phyloP scores from a whole-genome alignment of 2,113 vertebrate species.

The Heteronetta atricapilla region DNA sequence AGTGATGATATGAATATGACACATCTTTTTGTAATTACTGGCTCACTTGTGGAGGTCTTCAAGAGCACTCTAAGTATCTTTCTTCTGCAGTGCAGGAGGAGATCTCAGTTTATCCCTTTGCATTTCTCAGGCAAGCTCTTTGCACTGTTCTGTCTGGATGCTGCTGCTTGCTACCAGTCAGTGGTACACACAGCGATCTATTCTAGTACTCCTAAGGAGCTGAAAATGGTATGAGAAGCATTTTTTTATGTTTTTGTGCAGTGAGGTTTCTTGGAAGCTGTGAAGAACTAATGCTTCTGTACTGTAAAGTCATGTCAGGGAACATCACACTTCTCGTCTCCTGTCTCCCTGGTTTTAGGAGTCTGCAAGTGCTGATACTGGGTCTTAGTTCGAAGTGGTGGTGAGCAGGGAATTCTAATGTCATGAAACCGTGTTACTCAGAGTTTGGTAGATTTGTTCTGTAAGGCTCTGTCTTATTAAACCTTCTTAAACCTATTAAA shows the following conservation, averaged over 20 bases:
- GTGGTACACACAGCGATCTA: not conserved
- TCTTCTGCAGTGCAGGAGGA: not conserved
- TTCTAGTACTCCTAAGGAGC: not conserved
- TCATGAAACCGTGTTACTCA: not conserved
- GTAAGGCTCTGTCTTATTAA: too few species aligned
- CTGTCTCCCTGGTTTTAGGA: not conserved
- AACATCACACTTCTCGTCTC: not conserved
- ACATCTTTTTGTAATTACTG: not conserved
- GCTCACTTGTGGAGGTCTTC: not conserved
- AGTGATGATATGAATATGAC: not conserved
- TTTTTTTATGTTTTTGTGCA: not conserved
- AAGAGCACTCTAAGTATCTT: fast-evolving
- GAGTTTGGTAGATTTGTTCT: not conserved
- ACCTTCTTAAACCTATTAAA: not conserved
- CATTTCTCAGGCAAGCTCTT: not conserved
- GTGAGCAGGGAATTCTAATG: not conserved
- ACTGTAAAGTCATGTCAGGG: not conserved
- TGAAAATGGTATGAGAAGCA: not conserved
- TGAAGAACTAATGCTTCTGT: not conserved
- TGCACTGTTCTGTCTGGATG: not conserved
- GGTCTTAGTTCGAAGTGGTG: not conserved
- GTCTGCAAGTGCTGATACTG: not conserved
- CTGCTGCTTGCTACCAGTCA: not conserved
- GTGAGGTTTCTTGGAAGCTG: not conserved
- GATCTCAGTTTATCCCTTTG: not conserved